Conservation (phyloP, 2,113 vertebrate species). For the Percopsis transmontana region DNA sequence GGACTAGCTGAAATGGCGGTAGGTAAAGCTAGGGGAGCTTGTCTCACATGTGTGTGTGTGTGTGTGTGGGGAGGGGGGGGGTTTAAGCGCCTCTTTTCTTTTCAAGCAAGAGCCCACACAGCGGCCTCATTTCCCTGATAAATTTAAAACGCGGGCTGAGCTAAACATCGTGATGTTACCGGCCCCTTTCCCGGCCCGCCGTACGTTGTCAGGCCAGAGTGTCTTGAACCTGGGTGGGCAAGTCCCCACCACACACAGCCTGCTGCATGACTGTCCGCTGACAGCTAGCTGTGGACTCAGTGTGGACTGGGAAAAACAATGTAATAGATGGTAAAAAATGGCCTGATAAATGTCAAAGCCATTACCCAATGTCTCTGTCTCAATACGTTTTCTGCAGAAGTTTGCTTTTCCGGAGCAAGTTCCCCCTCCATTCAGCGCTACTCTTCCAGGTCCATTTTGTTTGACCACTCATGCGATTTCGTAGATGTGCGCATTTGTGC, state of each 20-base stretch:
- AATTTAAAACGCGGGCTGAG: conserved; percentile 71
- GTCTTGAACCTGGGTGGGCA: conserved; percentile 55
- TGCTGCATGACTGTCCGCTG: conserved; percentile 21
- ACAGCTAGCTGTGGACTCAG: conserved; percentile 15
- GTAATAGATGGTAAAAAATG: neutral
- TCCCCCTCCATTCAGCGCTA: conserved; percentile 49
- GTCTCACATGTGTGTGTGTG: conserved; percentile 14
- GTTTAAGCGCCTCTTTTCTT: conserved; percentile 66
- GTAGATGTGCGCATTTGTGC: conserved; percentile 20
- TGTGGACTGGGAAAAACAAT: neutral
- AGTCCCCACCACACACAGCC: conserved; percentile 24
- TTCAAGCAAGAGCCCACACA: conserved; percentile 71
- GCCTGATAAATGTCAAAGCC: conserved; percentile 24
- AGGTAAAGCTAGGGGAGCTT: conserved; percentile 49
- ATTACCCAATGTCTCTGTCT: conserved; percentile 25
- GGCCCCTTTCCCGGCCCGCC: conserved; percentile 44
- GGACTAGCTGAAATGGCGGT: conserved; percentile 49
- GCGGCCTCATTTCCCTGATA: conserved; percentile 75
- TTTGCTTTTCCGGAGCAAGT: conserved; percentile 41
- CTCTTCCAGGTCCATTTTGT: conserved; percentile 64
- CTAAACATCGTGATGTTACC: conserved; percentile 60
- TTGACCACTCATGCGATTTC: conserved; percentile 64
- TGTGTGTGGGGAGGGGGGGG: conserved; percentile 67
- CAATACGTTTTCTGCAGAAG: conserved; percentile 32
- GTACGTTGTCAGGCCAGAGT: conserved; percentile 35